Evolutionary conservation across 2,888 invertebrate genomes (phyloP), one percentile per base, ranked within the genome.

Genomic region (Vandiemenella viatica): DNA sequence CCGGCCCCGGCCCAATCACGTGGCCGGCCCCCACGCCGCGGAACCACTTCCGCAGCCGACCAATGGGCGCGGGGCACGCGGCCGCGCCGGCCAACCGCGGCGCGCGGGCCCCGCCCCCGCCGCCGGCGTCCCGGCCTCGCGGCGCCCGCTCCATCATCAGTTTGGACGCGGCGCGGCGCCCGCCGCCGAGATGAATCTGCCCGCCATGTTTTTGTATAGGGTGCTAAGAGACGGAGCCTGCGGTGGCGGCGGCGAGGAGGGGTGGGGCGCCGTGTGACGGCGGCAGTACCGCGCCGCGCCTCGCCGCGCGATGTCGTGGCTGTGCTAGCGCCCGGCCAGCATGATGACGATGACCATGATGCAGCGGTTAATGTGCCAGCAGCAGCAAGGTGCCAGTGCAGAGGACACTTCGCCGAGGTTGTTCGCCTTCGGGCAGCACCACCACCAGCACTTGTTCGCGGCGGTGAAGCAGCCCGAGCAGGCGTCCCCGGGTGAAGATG

Each of bases 281-380:
- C 42, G 21, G 5, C 20, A 13, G 42, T 20, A 18, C 32, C 23
- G 45, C 45, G 26, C 26, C 37, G 26, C 18, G 26, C 46, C 10
- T 16, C 19, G 18, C 22, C 37, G 20, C 19, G 21, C 37, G 5
- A 32, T n/a, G 32, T 32, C 32, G 32, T 41, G 10, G 5, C 19
- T 8, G 10, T 41, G 19, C 10, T 15, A 41, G 15, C 15, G 45
- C 17, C 37, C 38, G 15, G 18, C 17, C 50, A 48, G 50, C 50
- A 52, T 48, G 49, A 53, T 50, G 53, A 50, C 50, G 43, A 50
- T 53, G 52, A 48, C 50, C 50, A 52, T 50, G 50, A 53, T 53
- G 53, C 53, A 53, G 37, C 45, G 53, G 17, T 41, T 53, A 5
- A 50, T 50, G 49, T 41, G 52, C 44, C 52, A 52, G 20, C 49